Evolutionary conservation across 1,140 invertebrate species (phyloP).

Genomic region (Drosophila erecta): DNA sequence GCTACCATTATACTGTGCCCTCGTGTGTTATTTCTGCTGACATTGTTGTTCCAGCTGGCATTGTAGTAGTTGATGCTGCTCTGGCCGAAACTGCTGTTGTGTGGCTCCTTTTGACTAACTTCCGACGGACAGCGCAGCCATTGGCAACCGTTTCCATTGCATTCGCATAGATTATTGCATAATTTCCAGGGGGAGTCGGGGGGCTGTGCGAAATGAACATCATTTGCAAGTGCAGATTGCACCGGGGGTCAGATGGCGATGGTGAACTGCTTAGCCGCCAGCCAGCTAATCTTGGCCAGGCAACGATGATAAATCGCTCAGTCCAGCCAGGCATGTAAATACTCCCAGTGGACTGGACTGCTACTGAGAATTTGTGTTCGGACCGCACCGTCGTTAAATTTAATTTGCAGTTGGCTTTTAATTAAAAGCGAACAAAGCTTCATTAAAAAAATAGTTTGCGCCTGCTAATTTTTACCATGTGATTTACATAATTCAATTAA

Average conservation of each 20-base stretch:
- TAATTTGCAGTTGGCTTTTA: constrained; percentile 77
- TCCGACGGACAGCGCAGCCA: constrained; percentile 56
- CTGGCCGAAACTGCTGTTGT: constrained; percentile 18
- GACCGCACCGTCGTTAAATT: constrained; percentile 66
- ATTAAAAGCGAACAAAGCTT: constrained; percentile 73
- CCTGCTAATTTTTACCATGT: constrained; percentile 79
- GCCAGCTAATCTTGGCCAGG: constrained; percentile 5
- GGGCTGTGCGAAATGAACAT: constrained; percentile 56
- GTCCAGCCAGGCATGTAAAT: constrained; percentile 39
- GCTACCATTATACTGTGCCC: background rate
- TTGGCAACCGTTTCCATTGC: constrained; percentile 73
- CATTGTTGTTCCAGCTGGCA: constrained; percentile 7
- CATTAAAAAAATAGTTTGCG: constrained; percentile 81
- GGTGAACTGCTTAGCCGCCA: constrained; percentile 24
- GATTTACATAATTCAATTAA: constrained; percentile 83
- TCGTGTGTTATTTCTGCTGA: background rate
- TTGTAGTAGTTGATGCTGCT: constrained; percentile 18
- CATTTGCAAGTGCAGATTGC: constrained; percentile 71
- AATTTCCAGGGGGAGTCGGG: constrained; percentile 60
- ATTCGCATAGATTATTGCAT: constrained; percentile 79
- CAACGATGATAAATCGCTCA: constrained; percentile 12
- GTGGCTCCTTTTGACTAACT: constrained; percentile 62
- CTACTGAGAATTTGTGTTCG: background rate
- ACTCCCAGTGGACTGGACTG: constrained; percentile 14
- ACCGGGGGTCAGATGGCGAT: constrained; percentile 23